Conservation (phyloP, 2,888 invertebrate genomes). For the Thysanoteuthis rhombus region DNA sequence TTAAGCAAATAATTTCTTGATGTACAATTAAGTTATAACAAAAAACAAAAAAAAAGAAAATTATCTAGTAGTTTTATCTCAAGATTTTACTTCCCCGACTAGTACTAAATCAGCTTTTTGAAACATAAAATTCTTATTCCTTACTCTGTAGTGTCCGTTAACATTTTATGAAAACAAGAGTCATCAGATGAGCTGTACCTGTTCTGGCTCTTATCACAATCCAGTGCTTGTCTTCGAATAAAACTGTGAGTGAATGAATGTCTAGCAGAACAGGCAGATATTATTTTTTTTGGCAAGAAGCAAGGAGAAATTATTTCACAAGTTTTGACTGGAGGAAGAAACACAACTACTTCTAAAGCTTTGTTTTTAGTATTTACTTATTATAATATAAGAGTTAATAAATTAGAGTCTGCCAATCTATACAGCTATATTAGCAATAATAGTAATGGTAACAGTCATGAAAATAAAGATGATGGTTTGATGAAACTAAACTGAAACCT, state of each 20-base stretch:
- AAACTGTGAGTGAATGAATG: not conserved
- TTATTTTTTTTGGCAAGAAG: no score
- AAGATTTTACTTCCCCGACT: not conserved
- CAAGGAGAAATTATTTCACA: not conserved
- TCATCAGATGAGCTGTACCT: not conserved
- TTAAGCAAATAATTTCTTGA: not conserved
- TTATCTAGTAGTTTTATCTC: not conserved
- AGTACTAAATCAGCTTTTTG: not conserved
- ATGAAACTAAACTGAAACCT: not conserved
- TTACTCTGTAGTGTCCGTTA: not conserved
- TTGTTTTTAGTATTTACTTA: not conserved
- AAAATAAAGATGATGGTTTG: not conserved
- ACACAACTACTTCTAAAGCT: not conserved
- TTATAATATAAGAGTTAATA: no score
- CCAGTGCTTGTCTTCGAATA: no score
- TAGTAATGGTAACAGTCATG: no score
- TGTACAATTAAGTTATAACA: not conserved
- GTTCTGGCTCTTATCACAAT: not conserved
- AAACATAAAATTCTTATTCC: not conserved
- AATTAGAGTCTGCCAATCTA: no score
- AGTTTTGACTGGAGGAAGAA: not conserved
- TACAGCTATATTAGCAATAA: no score
- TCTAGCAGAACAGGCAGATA: not conserved
- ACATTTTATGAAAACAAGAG: not conserved
- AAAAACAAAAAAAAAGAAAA: not conserved